phyloP scores from a whole-genome alignment of 2,113 vertebrate genomes.

The Trachemys scripta region DNA sequence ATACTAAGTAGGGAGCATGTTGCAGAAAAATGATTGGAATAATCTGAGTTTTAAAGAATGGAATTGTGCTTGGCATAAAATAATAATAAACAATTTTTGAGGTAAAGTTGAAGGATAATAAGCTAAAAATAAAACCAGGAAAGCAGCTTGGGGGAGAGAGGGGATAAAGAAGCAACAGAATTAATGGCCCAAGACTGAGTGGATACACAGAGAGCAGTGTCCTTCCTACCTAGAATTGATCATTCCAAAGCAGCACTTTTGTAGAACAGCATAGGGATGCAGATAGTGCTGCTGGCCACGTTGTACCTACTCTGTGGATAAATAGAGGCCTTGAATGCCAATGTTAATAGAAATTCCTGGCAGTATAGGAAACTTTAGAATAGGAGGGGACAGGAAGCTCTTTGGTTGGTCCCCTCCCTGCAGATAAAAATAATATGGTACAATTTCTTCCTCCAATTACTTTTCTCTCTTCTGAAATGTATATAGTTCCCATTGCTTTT shows the following conservation, averaged over 20 bases:
- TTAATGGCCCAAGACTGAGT: neutral
- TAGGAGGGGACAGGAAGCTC: neutral
- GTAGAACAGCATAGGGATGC: neutral
- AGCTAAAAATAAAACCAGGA: neutral
- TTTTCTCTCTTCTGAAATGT: neutral
- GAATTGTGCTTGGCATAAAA: neutral
- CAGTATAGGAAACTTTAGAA: neutral
- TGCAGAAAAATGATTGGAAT: neutral
- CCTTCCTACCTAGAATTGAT: neutral
- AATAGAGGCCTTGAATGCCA: neutral
- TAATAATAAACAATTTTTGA: neutral
- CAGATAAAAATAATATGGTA: neutral
- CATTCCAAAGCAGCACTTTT: neutral
- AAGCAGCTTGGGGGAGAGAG: neutral
- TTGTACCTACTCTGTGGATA: neutral
- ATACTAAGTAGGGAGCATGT: neutral
- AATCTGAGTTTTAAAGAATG: neutral
- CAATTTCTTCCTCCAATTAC: neutral
- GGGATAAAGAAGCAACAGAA: neutral
- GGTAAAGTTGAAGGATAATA: neutral
- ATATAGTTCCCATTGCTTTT: neutral
- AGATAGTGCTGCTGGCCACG: neutral
- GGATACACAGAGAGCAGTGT: neutral
- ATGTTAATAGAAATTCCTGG: neutral
- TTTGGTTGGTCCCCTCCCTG: neutral